Percentiles rank a stretch among this genome's conserved stretches.
phyloP scores from a whole-genome alignment of 2,797 vertebrate species.

The Kryptolebias ocellatus region DNA sequence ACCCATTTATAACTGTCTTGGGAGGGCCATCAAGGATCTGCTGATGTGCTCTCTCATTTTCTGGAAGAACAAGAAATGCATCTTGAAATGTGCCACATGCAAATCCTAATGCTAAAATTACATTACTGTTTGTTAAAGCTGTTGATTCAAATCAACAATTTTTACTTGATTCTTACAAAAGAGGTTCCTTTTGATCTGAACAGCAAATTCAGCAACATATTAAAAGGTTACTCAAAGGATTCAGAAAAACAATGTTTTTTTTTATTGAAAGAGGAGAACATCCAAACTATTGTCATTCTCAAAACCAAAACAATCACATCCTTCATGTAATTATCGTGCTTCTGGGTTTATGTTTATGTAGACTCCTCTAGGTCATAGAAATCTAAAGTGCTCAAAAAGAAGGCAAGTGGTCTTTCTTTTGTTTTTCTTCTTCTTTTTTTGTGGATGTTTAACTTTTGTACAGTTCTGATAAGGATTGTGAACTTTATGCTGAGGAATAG shows the following conservation, averaged over 20 bases:
- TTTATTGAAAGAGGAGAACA: conserved; percentile 51
- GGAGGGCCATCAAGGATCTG: conserved; percentile 61
- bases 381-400: background rate
- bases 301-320: conserved; percentile 23
- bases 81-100: conserved; percentile 53
- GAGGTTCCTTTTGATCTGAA: conserved; percentile 51
- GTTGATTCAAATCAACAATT: conserved; percentile 28
- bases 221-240: conserved; percentile 20
- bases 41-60: conserved; percentile 56
- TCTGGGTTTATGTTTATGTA: no score
- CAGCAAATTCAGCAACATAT: conserved; percentile 28
- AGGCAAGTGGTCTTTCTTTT: background rate
- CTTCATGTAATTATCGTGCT: no score
- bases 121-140: background rate
- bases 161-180: conserved; percentile 16
- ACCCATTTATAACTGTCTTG: conserved; percentile 81
- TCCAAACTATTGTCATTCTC: no score
- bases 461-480: background rate
- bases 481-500: background rate
- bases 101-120: conserved; percentile 27
- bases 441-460: background rate
- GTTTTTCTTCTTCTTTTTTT: background rate
- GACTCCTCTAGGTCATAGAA: background rate
- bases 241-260: conserved; percentile 44
- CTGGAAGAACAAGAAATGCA: conserved; percentile 47